Conservation (phyloP, 2,888 invertebrate genomes). For the Sylvicola cinctus region DNA sequence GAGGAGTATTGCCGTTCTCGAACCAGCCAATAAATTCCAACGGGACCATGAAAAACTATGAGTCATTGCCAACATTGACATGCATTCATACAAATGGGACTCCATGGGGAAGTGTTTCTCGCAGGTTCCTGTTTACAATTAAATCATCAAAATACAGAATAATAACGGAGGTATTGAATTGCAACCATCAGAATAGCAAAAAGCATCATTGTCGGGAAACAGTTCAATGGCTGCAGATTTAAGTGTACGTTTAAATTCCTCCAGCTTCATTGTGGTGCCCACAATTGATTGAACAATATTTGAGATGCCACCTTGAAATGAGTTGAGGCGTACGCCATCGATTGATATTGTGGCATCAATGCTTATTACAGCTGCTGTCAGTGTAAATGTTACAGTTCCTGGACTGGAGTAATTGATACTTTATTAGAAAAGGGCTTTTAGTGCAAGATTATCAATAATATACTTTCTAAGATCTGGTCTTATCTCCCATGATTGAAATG, state of each 20-base stretch:
- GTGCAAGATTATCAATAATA: slow-evolving; percentile 8
- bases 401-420: slow-evolving; percentile 10
- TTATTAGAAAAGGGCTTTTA: background rate
- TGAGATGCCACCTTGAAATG: slow-evolving; percentile 14
- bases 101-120: slow-evolving; percentile 53
- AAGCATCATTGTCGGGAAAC: slow-evolving; percentile 60
- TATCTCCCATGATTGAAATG: slow-evolving; percentile 72
- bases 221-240: slow-evolving; percentile 55
- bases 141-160: slow-evolving; percentile 8
- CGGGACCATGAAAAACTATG: slow-evolving; percentile 69
- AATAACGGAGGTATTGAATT: too few species aligned
- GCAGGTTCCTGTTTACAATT: slow-evolving; percentile 26
- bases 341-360: slow-evolving; percentile 31
- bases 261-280: slow-evolving; percentile 16
- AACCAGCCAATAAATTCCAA: slow-evolving; percentile 38
- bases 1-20: slow-evolving; percentile 21
- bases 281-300: slow-evolving; percentile 20
- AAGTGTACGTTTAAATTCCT: slow-evolving; percentile 18
- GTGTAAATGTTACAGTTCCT: slow-evolving; percentile 24
- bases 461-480: slow-evolving; percentile 41
- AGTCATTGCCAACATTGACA: slow-evolving; percentile 48
- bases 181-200: slow-evolving; percentile 42
- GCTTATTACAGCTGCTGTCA: slow-evolving; percentile 34
- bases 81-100: slow-evolving; percentile 54
- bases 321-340: slow-evolving; percentile 19